A percentile compares a stretch with the other conserved stretches of the same genome.
Conservation (phyloP, 1,140 invertebrate genomes). For the Radopholus similis region DNA sequence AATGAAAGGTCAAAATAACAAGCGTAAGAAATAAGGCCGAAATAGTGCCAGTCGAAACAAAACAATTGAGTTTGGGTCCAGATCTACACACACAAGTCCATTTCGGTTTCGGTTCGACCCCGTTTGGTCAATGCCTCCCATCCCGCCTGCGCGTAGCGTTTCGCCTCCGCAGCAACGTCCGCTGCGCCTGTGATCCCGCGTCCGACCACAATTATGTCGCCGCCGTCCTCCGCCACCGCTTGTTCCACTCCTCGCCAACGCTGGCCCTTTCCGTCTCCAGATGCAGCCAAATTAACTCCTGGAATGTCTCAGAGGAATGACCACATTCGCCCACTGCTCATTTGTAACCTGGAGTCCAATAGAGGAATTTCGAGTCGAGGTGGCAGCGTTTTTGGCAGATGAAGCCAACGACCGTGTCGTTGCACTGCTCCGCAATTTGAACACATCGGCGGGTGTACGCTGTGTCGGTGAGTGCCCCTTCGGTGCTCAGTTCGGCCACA, state of each 20-base stretch:
- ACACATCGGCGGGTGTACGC: background rate
- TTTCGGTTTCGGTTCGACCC: too few species aligned
- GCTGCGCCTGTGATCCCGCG: conserved; percentile 39
- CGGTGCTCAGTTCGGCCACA: conserved; percentile 53
- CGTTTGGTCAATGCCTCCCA: conserved; percentile 8
- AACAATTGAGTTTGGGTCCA: too few species aligned
- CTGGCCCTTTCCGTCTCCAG: conserved; percentile 34
- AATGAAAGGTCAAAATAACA: too few species aligned
- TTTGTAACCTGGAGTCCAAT: conserved; percentile 42
- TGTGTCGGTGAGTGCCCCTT: conserved; percentile 38
- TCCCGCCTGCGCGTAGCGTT: conserved; percentile 12
- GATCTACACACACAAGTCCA: too few species aligned
- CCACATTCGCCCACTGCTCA: background rate
- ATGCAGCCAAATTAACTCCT: conserved; percentile 29
- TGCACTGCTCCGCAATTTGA: conserved; percentile 30
- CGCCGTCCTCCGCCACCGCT: conserved; percentile 36
- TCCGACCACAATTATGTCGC: conserved; percentile 47
- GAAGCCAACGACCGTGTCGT: conserved; percentile 34
- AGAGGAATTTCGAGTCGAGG: conserved; percentile 33
- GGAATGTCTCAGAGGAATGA: background rate
- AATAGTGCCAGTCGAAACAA: too few species aligned
- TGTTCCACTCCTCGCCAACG: conserved; percentile 37
- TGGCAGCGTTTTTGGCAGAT: conserved; percentile 44
- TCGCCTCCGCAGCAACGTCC: conserved; percentile 34
- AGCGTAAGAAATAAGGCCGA: too few species aligned